These are phyloP conservation scores for Stenodera caucasica DNA, from an alignment of 2,888 invertebrate genomes.

Conservation along the genomic window DNA sequence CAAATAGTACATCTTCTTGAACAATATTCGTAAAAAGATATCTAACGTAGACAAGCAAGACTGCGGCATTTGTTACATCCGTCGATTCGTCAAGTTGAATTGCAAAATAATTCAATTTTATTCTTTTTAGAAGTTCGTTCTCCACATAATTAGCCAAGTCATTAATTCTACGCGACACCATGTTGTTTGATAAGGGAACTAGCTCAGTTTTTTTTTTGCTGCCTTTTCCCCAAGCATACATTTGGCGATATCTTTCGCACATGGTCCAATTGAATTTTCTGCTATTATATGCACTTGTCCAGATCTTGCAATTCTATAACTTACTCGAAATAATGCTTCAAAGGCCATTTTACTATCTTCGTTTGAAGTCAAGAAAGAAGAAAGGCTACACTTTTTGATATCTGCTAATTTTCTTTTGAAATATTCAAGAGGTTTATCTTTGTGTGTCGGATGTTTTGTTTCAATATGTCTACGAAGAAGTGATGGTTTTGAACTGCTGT, in stretches of 20 bases:
- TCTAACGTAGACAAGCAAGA: background rate
- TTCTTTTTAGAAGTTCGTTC: slow-evolving; percentile 7
- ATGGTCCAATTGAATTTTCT: slow-evolving; percentile 7
- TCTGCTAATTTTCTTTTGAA: slow-evolving; percentile 8
- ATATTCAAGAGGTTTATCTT: slow-evolving; percentile 1
- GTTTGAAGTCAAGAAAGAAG: slow-evolving; percentile 3
- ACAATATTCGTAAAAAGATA: slow-evolving; percentile 1
- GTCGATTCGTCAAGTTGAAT: slow-evolving; percentile 7
- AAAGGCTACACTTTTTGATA: background rate
- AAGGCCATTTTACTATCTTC: slow-evolving; percentile 1
- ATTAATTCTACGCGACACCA: background rate
- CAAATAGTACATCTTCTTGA: slow-evolving; percentile 29
- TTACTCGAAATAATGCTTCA: slow-evolving; percentile 3
- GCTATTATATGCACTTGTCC: background rate
- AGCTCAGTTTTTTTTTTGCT: background rate
- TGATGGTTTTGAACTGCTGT: background rate
- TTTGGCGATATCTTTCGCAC: background rate
- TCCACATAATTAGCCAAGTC: slow-evolving; percentile 3
- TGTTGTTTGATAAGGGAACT: slow-evolving; percentile 2
- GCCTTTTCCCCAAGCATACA: slow-evolving; percentile 8
- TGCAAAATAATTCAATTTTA: slow-evolving; percentile 7
- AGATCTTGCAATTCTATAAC: slow-evolving; percentile 9
- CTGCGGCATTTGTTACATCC: background rate
- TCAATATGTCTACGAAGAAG: background rate
- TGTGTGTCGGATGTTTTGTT: background rate